phyloP scores from a whole-genome alignment of 64 coral and sea anemone species.

The Stichodactyla mertensii region DNA sequence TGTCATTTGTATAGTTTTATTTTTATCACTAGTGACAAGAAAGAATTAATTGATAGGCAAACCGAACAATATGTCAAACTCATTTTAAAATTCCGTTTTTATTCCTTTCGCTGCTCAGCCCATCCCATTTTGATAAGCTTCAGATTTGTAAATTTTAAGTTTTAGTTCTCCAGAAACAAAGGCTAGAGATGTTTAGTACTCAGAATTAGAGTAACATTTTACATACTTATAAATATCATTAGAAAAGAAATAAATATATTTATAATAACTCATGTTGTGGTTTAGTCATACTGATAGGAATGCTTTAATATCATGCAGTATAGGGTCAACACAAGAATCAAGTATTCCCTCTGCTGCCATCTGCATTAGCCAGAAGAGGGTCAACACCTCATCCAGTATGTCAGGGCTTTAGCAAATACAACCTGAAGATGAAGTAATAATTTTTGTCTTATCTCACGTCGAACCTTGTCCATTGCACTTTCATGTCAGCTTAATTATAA shows the following conservation, averaged over 20 bases:
- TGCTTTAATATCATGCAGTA: background rate
- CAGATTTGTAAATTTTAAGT: background rate
- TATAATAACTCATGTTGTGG: background rate
- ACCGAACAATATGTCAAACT: background rate
- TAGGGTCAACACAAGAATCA: background rate
- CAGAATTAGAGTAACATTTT: background rate
- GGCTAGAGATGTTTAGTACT: background rate
- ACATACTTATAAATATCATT: background rate
- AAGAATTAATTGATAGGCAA: background rate
- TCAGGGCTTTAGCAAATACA: background rate
- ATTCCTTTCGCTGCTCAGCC: background rate
- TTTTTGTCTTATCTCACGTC: background rate
- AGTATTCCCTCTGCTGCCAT: background rate
- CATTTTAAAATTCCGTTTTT: background rate
- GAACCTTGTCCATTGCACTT: background rate
- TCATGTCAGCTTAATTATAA: background rate
- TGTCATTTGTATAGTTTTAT: background rate
- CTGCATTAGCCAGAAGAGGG: background rate
- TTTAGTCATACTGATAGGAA: background rate
- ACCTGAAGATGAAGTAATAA: background rate
- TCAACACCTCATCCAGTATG: constrained; percentile 1
- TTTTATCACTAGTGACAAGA: background rate
- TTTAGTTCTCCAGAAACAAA: background rate
- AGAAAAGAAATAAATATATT: constrained; percentile 7
- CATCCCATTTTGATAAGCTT: background rate